phyloP scores from a whole-genome alignment of 2,113 vertebrate species.

The Cervus canadensis region DNA sequence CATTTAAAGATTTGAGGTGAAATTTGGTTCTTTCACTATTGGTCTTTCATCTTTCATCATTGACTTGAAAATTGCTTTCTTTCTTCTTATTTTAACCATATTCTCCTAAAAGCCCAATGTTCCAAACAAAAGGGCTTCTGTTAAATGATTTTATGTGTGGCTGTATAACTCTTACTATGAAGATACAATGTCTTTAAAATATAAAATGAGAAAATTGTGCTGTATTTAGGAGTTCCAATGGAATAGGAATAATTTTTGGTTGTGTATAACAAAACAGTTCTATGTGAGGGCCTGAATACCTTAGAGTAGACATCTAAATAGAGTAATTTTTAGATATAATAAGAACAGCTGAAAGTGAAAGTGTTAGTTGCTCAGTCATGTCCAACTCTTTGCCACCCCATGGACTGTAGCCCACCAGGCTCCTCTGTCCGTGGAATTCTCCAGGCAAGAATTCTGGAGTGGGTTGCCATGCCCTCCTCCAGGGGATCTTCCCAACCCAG shows the following conservation, averaged over 20 bases:
- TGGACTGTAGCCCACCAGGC: no score
- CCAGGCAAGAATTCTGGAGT: no score
- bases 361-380: neutral
- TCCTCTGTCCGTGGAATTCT: no score
- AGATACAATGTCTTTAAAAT: conserved; percentile 45
- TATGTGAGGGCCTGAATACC: neutral
- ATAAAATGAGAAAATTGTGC: conserved; percentile 49
- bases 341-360: neutral
- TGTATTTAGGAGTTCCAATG: neutral
- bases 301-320: neutral
- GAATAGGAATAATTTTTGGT: neutral
- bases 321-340: neutral
- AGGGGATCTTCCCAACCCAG: no score
- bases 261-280: neutral
- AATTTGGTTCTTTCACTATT: neutral
- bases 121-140: neutral
- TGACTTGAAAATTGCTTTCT: neutral
- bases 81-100: neutral
- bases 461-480: no score
- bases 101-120: neutral
- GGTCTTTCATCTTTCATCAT: neutral
- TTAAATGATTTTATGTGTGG: neutral
- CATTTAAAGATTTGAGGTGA: neutral
- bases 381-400: neutral
- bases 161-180: conserved; percentile 41